Evolutionary conservation across 2,888 invertebrate genomes (phyloP), one percentile per base, ranked within the genome.

Genomic region (Coremacera marginata): DNA sequence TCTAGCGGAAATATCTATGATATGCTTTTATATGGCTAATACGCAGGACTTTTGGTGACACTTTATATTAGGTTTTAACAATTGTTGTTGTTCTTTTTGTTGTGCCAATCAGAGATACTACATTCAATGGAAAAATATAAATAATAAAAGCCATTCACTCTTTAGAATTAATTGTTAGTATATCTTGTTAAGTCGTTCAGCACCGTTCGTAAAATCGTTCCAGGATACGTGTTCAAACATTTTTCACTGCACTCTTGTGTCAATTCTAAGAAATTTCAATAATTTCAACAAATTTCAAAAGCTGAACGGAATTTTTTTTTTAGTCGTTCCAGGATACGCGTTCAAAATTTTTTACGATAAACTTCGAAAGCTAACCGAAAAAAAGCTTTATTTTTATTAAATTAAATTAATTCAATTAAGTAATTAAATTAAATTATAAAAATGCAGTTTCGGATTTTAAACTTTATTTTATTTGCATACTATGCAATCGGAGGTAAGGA

Each of bases 101-200:
- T 60, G 16, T 9, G 16, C 27, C 5, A 22, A 14, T 60, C 14
- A 14, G 5, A 57, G 22, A 60, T 60, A 14, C 11, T 8, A 8
- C 8, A 7, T 7, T 4, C 1, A 37, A 37, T 37, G 37, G 34
- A 70, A 75, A 71, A 67, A 78, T 70, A n/a, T n/a, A n/a, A n/a
- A 70, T 82, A 84, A 81, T 83, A 86, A 86, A 84, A 82, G 81
- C 79, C 82, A 82, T 82, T 84, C 84, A 85, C 83, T 84, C 83
- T 83, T 76, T 84, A 80, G 82, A 84, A 83, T 81, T 83, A 83
- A 86, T 83, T 86, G 85, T 81, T 86, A 87, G 86, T 87, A 83
- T 72, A 79, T 78, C 79, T 83, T 84, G 75, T 80, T 81, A 78
- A 78, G 80, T 82, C 82, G 81, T 80, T 67, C 78, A 52, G 82